Percentiles rank a stretch among this genome's conserved stretches.
Evolutionary conservation across 2,113 vertebrate species (phyloP).

Genomic region (Procavia capensis): DNA sequence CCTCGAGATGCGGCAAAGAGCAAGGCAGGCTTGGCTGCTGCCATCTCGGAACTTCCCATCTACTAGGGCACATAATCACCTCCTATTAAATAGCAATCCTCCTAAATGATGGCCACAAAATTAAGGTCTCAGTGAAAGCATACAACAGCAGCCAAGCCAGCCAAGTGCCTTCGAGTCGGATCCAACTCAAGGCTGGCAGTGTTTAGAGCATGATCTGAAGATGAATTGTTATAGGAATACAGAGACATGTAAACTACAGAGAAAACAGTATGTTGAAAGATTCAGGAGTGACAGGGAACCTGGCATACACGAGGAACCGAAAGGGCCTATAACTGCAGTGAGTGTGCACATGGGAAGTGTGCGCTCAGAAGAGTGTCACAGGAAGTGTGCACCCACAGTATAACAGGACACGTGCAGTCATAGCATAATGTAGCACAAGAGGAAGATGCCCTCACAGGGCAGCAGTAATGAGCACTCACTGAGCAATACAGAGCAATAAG

Average conservation of each 20-base stretch:
- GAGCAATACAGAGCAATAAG: no score
- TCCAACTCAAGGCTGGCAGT: rapidly evolving
- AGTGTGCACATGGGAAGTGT: not conserved
- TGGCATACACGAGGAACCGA: not conserved
- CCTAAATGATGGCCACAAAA: not conserved
- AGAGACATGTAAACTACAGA: not conserved
- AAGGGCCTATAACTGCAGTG: not conserved
- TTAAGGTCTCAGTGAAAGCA: not conserved
- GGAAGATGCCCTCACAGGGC: not conserved
- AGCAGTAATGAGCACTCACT: not conserved
- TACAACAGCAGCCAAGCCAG: no score
- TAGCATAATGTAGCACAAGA: no score
- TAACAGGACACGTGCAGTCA: not conserved
- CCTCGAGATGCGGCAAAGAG: not conserved
- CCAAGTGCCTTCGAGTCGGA: no score
- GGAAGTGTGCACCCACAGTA: not conserved
- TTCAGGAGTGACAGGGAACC: not conserved
- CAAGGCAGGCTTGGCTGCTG: not conserved
- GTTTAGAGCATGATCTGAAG: not conserved
- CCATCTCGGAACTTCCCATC: not conserved
- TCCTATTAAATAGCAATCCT: not conserved
- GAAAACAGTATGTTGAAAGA: not conserved
- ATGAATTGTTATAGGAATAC: rapidly evolving
- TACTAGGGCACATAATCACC: no score
- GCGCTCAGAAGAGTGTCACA: not conserved